phyloP scores from a whole-genome alignment of 92 coral and sea anemone species.

The Heteractis magnifica region DNA sequence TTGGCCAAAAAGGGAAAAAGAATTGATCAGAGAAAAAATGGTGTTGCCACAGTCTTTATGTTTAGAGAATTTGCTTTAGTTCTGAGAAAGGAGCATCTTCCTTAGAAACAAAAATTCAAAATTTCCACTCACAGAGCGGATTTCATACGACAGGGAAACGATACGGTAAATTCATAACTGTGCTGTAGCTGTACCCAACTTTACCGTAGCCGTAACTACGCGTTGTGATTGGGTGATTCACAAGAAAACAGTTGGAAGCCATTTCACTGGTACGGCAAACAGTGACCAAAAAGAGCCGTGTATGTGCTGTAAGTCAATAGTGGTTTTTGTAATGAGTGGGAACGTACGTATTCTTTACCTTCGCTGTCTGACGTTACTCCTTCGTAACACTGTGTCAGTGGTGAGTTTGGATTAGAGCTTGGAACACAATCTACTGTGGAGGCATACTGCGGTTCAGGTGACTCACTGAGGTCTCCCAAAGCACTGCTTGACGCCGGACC shows the following conservation, averaged over 20 bases:
- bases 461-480: neutral
- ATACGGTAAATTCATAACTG: no score
- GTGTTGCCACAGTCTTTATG: no score
- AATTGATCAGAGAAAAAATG: no score
- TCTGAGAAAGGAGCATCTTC: no score
- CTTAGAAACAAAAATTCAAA: neutral
- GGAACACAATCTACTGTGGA: constrained; percentile 59
- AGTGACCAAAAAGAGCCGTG: neutral
- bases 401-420: constrained; percentile 88
- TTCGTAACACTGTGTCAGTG: constrained; percentile 37
- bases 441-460: constrained; percentile 2
- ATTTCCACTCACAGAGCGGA: neutral
- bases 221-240: neutral
- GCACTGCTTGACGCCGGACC: constrained; percentile 14
- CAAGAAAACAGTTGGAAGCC: neutral
- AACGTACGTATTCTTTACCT: constrained; percentile 34
- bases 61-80: no score
- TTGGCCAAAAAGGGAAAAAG: no score
- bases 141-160: neutral
- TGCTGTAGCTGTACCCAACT: no score
- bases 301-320: neutral
- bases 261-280: neutral
- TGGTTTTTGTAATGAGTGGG: no score
- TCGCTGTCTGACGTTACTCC: constrained; percentile 64
- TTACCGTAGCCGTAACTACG: no score